Base-by-base conservation (phyloP, 2,113 vertebrate genomes). In the Beaufortia kweichowensis region DNA sequence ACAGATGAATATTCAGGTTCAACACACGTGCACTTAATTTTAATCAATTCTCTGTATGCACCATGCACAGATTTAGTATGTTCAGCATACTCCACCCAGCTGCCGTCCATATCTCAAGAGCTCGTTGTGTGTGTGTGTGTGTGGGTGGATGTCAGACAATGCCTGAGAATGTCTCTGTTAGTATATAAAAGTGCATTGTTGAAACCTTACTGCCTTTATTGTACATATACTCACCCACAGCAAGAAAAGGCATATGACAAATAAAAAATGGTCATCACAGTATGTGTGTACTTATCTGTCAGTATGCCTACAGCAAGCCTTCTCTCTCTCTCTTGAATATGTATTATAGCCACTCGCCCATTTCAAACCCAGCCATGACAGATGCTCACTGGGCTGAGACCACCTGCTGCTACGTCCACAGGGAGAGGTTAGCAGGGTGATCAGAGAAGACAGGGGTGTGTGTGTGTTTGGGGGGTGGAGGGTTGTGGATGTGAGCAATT, bases 371-470 rank as follows among this genome's bases (percentile, higher is more conserved):
- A 89, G 75, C 74, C 72, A 1, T 81, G 86, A 87, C 90, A 90
- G 91, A 90, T 90, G 91, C 91, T 77, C 82, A 66, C 82, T n/a
- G 83, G 88, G 85, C 79, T 64, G 75, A 64, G 86, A 91, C 92
- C 93, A 93, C 89, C 85, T 88, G 87, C 89, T 86, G 87, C 82
- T 46, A 70, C 61, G 75, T 61, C 59, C 83, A 79, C 78, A 26
- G 78, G 78, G 67, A 63, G 82, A 65, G 82, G 53, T 28, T 59
- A 50, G 82, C 35, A 57, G 68, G 81, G 72, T 82, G 48, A 50
- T 79, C 76, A 80, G 84, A 83, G 87, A 86, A 87, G 88, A 84
- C 77, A 59, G 69, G 29, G 64, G 28, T 33, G 70, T 17, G 43
- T 43, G 28, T 41, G 68, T 12, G 43, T 19, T 7, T 48, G 15